Percentiles rank a stretch among this genome's conserved stretches.
Evolutionary conservation across 2,113 vertebrate species (phyloP).

Genomic region (Rhinolophus sinicus): DNA sequence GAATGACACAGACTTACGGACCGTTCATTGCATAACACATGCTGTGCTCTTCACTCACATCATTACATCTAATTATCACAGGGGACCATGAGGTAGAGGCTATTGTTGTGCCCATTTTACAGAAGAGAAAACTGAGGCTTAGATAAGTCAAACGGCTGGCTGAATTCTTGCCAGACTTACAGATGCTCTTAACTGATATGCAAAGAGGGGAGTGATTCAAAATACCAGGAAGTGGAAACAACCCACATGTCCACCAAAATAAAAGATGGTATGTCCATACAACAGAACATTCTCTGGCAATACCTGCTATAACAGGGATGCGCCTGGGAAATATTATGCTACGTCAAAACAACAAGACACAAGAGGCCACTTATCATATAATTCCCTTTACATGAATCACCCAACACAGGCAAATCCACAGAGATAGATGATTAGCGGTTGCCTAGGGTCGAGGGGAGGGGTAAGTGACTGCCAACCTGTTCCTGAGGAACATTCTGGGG

Average conservation of each 20-base stretch:
- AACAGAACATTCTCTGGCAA: not conserved
- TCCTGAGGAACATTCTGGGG: not conserved
- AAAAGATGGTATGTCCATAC: not conserved
- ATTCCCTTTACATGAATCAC: not conserved
- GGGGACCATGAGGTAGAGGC: not conserved
- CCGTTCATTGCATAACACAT: not conserved
- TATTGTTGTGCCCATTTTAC: not conserved
- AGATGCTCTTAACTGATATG: not conserved
- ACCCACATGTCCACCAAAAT: not conserved
- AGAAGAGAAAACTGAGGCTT: not conserved
- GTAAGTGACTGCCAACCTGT: not conserved
- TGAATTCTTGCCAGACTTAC: not conserved
- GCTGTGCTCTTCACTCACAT: accelerated
- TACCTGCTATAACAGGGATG: accelerated
- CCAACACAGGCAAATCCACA: not conserved
- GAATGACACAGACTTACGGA: no score
- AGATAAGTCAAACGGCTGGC: not conserved
- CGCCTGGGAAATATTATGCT: accelerated
- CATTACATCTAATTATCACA: not conserved
- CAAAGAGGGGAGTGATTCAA: not conserved
- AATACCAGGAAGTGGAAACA: not conserved
- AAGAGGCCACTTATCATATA: not conserved
- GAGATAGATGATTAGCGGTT: not conserved
- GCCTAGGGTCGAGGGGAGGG: not conserved
- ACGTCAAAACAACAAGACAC: not conserved